Evolutionary conservation across 2,113 vertebrate species (phyloP).

Genomic region (Corvus moneduloides): DNA sequence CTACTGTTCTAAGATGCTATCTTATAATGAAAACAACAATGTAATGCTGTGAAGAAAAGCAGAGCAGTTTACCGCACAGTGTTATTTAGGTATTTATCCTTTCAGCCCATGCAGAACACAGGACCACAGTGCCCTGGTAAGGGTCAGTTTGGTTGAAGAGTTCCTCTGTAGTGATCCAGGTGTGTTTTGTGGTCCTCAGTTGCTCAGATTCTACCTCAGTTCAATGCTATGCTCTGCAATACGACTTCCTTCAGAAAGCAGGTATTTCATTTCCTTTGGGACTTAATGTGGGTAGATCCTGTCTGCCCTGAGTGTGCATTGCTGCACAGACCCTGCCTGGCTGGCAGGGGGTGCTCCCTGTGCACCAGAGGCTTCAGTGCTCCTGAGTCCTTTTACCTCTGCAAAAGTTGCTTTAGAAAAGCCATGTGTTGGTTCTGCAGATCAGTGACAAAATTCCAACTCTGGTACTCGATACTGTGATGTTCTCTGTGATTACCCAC

Average conservation of each 20-base stretch:
- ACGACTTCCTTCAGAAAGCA: not conserved
- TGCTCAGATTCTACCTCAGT: slow-evolving; percentile 50
- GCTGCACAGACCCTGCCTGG: not conserved
- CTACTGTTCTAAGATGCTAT: not conserved
- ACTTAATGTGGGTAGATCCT: not conserved
- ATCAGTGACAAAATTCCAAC: not conserved
- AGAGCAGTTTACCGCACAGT: not conserved
- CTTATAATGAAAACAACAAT: not conserved
- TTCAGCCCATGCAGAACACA: not conserved
- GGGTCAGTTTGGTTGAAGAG: not conserved
- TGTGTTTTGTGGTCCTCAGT: not conserved
- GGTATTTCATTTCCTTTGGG: not conserved
- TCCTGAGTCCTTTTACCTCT: not conserved
- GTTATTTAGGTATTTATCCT: not conserved
- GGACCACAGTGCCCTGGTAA: not conserved
- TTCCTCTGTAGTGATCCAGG: not conserved
- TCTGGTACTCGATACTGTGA: not conserved
- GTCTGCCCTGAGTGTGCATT: not conserved
- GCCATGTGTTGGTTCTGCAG: not conserved
- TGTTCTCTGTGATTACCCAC: not conserved
- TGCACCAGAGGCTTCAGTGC: not conserved
- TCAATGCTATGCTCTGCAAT: not conserved
- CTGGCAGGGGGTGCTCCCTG: not conserved
- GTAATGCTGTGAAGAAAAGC: not conserved
- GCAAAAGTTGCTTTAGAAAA: not conserved